Evolutionary conservation across 2,888 invertebrate genomes (phyloP).

Genomic region (Beris chalybata): DNA sequence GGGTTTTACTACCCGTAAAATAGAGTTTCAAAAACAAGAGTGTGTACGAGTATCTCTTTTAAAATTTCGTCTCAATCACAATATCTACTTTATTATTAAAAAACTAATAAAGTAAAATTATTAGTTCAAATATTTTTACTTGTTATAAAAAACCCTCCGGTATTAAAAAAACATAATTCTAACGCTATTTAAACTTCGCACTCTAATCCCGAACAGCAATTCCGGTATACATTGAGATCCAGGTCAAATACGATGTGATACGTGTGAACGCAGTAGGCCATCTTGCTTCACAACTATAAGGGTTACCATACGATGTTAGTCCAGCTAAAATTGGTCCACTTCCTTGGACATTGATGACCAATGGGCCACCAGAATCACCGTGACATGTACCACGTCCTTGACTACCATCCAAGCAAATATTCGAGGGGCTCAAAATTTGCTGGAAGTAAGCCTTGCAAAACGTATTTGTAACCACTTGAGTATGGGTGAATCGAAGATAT

Average conservation of each 20-base stretch:
- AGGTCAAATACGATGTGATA: constrained; percentile 27
- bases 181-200: background rate
- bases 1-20: too few relatives aligned
- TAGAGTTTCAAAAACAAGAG: too few relatives aligned
- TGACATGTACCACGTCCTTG: constrained; percentile 26
- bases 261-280: constrained; percentile 33
- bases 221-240: constrained; percentile 29
- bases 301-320: constrained; percentile 51
- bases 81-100: background rate
- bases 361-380: constrained; percentile 29
- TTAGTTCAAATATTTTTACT: background rate
- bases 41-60: too few relatives aligned
- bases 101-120: background rate
- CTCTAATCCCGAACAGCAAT: background rate
- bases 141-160: background rate
- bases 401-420: constrained; percentile 20
- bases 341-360: constrained; percentile 2
- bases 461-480: constrained; percentile 1
- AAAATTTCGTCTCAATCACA: too few relatives aligned
- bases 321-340: constrained; percentile 47
- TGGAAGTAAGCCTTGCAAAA: constrained; percentile 11
- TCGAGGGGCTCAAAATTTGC: constrained; percentile 14
- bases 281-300: constrained; percentile 46
- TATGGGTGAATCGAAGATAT: constrained; percentile 8
- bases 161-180: constrained; percentile 10